Evolutionary conservation across 2,888 invertebrate genomes (phyloP).

Genomic region (Rhagonycha fulva): DNA sequence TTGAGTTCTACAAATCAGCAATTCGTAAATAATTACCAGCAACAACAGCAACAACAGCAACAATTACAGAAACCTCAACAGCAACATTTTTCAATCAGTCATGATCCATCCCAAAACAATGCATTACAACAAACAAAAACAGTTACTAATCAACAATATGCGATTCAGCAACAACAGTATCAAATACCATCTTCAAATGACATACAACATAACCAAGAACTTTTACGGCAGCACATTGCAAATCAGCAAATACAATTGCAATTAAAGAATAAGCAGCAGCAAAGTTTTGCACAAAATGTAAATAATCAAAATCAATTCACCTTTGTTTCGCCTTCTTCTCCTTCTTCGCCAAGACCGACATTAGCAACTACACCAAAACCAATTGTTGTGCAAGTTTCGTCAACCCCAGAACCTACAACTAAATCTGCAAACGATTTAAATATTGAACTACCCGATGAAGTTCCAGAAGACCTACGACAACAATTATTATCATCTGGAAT

Average conservation of each 20-base stretch:
- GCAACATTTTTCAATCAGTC: constrained; percentile 4
- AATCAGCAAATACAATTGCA: constrained; percentile 45
- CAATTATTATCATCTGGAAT: constrained; percentile 85
- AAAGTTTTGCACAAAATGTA: constrained; percentile 53
- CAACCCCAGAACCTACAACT: constrained; percentile 48
- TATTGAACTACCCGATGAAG: constrained; percentile 77
- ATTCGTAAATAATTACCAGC: constrained; percentile 3
- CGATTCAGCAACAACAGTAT: constrained; percentile 28
- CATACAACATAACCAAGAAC: constrained; percentile 22
- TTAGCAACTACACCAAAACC: constrained; percentile 54
- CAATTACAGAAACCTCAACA: not conserved
- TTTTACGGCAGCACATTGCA: constrained; percentile 44
- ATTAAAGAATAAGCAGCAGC: constrained; percentile 46
- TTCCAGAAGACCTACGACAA: constrained; percentile 83
- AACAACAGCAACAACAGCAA: constrained; percentile 3
- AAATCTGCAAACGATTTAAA: constrained; percentile 57
- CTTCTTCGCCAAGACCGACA: constrained; percentile 58
- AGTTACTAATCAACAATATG: not conserved
- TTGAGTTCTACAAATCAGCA: constrained; percentile 6
- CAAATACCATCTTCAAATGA: constrained; percentile 34
- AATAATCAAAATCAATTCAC: constrained; percentile 47
- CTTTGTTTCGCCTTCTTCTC: constrained; percentile 31
- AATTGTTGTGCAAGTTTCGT: not conserved
- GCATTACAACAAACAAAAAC: not conserved
- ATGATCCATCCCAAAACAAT: not conserved